These are phyloP conservation scores for Heliconius himera DNA, from an alignment of 1,140 invertebrate genomes.

Conservation along the genomic window DNA sequence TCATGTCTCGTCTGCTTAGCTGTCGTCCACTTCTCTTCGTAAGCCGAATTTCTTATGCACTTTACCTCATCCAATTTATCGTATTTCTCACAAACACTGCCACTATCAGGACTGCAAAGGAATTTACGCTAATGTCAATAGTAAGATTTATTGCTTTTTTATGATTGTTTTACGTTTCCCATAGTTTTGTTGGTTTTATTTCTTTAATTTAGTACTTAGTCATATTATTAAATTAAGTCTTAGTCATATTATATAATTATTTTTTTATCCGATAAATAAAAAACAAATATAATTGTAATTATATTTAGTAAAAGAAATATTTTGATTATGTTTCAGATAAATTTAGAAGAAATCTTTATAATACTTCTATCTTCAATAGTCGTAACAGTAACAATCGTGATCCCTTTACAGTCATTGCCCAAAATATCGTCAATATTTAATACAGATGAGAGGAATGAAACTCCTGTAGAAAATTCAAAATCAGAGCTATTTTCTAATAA, in stretches of 20 bases:
- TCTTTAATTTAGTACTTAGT: not conserved
- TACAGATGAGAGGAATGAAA: not conserved
- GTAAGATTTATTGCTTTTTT: constrained; percentile 64
- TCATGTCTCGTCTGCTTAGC: constrained; percentile 85
- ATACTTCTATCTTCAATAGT: constrained; percentile 82
- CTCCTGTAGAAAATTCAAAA: constrained; percentile 13
- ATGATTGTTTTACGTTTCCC: constrained; percentile 30
- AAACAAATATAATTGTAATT: not conserved
- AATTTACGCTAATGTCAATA: constrained; percentile 80
- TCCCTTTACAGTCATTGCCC: constrained; percentile 86
- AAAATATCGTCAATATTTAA: constrained; percentile 67
- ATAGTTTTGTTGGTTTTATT: not conserved
- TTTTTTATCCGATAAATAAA: too few species aligned
- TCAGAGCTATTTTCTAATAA: constrained; percentile 30
- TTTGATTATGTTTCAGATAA: constrained; percentile 63
- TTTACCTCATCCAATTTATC: constrained; percentile 89
- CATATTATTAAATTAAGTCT: too few species aligned
- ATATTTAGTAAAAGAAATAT: constrained; percentile 22
- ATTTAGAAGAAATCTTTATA: constrained; percentile 65
- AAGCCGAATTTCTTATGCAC: constrained; percentile 87
- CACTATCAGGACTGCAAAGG: constrained; percentile 79
- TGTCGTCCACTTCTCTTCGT: constrained; percentile 85
- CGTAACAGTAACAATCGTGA: constrained; percentile 85
- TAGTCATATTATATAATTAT: too few species aligned
- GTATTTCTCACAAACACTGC: constrained; percentile 85